A percentile compares a stretch with the other conserved stretches of the same genome.
Conservation (phyloP, 2,113 vertebrate species). For the Ctenodactylus gundi region DNA sequence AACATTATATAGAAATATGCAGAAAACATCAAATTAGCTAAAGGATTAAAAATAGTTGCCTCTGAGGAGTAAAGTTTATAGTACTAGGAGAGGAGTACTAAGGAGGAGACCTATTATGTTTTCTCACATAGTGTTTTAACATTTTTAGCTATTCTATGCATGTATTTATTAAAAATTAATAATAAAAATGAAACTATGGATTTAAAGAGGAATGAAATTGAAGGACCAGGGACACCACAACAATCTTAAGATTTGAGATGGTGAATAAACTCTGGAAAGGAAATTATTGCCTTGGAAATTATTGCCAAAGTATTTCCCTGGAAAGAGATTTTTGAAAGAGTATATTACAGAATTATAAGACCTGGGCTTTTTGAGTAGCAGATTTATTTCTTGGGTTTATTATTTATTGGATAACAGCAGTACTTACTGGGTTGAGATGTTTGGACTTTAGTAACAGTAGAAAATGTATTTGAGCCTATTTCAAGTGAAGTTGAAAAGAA, state of each 20-base stretch:
- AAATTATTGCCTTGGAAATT: too few species aligned
- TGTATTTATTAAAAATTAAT: background rate
- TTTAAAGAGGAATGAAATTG: conserved; percentile 39
- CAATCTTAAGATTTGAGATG: background rate
- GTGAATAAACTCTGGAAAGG: background rate
- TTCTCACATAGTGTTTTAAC: background rate
- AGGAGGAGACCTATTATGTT: background rate
- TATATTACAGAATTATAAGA: background rate
- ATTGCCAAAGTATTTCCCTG: background rate
- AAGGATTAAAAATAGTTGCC: background rate
- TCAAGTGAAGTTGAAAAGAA: background rate
- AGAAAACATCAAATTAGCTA: background rate
- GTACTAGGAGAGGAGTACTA: too few species aligned
- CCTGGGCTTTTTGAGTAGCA: background rate
- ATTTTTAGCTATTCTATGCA: background rate
- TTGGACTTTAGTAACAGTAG: conserved; percentile 12
- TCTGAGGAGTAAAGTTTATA: background rate
- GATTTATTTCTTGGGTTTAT: too few species aligned
- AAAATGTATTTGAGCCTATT: background rate
- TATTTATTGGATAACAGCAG: too few species aligned
- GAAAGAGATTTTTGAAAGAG: conserved; percentile 1
- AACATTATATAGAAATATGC: conserved; percentile 25
- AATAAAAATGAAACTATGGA: background rate
- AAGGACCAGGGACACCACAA: background rate
- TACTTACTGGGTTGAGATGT: background rate